phyloP scores from a whole-genome alignment of 1,140 invertebrate genomes.

The Leptinotarsa undecemlineata region DNA sequence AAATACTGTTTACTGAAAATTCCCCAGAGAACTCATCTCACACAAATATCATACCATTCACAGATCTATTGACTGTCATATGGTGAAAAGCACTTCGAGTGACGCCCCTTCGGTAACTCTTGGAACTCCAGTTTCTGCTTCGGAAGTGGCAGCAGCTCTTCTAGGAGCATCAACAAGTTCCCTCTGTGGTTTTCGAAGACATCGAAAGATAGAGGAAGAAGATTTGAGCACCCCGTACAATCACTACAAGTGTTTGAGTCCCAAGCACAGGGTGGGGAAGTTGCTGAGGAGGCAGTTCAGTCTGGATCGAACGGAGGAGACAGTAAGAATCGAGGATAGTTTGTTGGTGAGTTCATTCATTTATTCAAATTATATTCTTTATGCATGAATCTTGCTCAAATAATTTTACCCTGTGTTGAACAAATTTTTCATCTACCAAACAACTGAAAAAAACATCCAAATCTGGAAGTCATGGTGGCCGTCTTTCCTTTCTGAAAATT shows the following conservation, averaged over 20 bases:
- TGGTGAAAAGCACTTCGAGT: constrained; percentile 58
- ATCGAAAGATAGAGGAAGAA: constrained; percentile 59
- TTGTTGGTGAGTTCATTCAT: constrained; percentile 5
- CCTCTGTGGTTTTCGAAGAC: constrained; percentile 52
- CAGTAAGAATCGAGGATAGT: constrained; percentile 23
- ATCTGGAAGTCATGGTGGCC: too few species aligned
- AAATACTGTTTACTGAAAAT: too few species aligned
- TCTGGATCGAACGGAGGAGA: constrained; percentile 67
- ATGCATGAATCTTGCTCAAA: too few species aligned
- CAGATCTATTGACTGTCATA: constrained; percentile 32
- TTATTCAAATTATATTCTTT: too few species aligned
- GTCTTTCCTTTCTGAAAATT: too few species aligned
- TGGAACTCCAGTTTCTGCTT: constrained; percentile 59
- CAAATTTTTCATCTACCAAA: too few species aligned
- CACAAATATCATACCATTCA: background rate
- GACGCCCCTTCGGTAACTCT: constrained; percentile 52
- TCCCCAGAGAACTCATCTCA: too few species aligned
- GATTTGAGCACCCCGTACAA: constrained; percentile 74
- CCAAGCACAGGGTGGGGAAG: constrained; percentile 63
- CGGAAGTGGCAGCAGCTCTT: constrained; percentile 60
- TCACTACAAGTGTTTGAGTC: constrained; percentile 68
- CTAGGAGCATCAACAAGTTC: constrained; percentile 62
- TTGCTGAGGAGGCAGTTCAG: constrained; percentile 71
- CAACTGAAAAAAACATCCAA: too few species aligned
- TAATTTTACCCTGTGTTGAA: too few species aligned